phyloP scores from a whole-genome alignment of 2,797 vertebrate genomes.

The Heliangelus exortis region DNA sequence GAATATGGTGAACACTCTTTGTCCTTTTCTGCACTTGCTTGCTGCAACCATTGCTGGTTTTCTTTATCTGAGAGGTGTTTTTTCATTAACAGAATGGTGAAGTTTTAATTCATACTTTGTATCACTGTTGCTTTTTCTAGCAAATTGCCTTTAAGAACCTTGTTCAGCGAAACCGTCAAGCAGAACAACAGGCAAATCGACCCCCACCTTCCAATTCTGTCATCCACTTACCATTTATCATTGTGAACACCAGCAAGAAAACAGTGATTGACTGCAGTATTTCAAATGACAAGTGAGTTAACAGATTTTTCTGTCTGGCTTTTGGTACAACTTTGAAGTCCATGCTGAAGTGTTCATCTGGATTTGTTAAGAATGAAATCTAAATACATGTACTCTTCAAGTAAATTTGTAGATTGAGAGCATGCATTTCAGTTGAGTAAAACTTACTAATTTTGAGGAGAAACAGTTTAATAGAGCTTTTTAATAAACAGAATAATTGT shows the following conservation, averaged over 20 bases:
- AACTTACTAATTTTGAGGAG: not conserved
- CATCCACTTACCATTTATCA: constrained; percentile 98
- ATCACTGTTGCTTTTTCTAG: constrained; percentile 73
- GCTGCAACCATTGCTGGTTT: not conserved
- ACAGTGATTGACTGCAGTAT: constrained; percentile 99
- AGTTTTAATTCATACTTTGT: not conserved
- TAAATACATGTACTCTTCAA: not conserved
- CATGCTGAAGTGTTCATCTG: not conserved
- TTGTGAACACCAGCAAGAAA: constrained; percentile 99
- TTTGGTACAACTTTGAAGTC: not conserved
- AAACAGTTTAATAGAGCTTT: not conserved
- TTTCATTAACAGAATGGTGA: not conserved
- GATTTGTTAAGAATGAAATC: not conserved
- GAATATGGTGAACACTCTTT: not conserved
- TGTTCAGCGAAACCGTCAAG: constrained; percentile 94
- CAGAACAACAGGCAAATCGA: constrained; percentile 91
- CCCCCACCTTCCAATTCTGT: constrained; percentile 94
- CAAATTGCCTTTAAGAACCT: constrained; percentile 99
- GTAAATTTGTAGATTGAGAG: not conserved
- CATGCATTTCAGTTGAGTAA: not conserved
- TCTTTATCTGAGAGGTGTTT: not conserved
- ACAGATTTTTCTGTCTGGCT: not conserved
- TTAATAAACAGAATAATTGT: not conserved
- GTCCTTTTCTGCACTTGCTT: not conserved
- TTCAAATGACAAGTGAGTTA: constrained; percentile 96